These are phyloP conservation scores for Crotalus helleri DNA, from an alignment of 2,113 vertebrate genomes.

Conservation along the genomic window DNA sequence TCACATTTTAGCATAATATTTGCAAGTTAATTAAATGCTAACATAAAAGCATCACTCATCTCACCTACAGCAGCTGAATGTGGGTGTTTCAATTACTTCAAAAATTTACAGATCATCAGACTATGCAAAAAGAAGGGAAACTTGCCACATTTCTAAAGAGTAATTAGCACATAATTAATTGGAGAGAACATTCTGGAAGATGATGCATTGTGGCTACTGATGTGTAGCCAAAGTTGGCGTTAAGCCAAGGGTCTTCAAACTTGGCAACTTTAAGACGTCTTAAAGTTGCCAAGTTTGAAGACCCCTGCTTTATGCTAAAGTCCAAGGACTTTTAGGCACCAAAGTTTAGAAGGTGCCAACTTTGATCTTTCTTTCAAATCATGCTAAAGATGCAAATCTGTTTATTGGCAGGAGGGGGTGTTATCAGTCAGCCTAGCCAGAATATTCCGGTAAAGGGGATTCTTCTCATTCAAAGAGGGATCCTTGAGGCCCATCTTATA, in stretches of 20 bases:
- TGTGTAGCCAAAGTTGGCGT: neutral
- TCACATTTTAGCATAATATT: slow-evolving; percentile 49
- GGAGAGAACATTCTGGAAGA: slow-evolving; percentile 35
- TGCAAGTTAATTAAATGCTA: slow-evolving; percentile 57
- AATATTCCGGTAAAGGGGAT: too few species aligned
- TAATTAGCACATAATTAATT: slow-evolving; percentile 18
- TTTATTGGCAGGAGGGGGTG: too few species aligned
- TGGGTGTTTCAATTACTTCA: slow-evolving; percentile 51
- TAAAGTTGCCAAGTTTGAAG: too few species aligned
- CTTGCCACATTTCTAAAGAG: slow-evolving; percentile 20
- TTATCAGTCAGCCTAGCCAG: too few species aligned
- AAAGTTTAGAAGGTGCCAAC: neutral
- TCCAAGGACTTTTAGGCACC: neutral
- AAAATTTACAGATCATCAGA: slow-evolving; percentile 46
- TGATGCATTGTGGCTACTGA: slow-evolving; percentile 18
- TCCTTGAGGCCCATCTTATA: too few species aligned
- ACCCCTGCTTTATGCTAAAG: neutral
- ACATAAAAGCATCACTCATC: slow-evolving; percentile 48
- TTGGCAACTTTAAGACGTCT: too few species aligned
- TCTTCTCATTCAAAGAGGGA: too few species aligned
- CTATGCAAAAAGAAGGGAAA: slow-evolving; percentile 55
- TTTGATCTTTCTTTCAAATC: neutral
- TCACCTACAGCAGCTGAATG: slow-evolving; percentile 40
- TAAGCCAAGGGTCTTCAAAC: too few species aligned
- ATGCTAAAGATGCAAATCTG: neutral